phyloP scores from a whole-genome alignment of 2,888 invertebrate genomes.

The Lycia hirtaria region DNA sequence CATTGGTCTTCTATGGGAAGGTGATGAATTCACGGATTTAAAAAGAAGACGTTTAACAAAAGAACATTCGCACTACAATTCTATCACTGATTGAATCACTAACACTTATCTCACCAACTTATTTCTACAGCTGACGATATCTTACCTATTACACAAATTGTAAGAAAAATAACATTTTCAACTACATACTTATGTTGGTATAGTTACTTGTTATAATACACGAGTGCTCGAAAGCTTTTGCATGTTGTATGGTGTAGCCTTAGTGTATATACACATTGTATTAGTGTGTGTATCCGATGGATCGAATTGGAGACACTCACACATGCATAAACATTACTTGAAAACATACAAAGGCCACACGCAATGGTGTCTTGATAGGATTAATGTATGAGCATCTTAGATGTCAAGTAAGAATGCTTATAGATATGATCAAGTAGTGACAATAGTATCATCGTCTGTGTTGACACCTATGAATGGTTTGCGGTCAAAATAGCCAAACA shows the following conservation, averaged over 20 bases:
- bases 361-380: no score
- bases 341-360: no score
- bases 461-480: constrained; percentile 43
- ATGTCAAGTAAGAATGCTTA: constrained; percentile 45
- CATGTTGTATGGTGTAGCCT: no score
- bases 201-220: no score
- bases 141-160: background rate
- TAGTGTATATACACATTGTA: no score
- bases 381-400: no score
- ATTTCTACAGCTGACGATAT: background rate
- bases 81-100: constrained; percentile 63
- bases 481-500: constrained; percentile 71
- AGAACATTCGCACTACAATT: constrained; percentile 66
- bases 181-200: background rate
- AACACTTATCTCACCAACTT: constrained; percentile 41
- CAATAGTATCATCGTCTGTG: constrained; percentile 43
- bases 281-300: no score
- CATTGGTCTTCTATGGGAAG: constrained; percentile 46
- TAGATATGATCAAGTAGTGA: constrained; percentile 56
- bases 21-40: constrained; percentile 51
- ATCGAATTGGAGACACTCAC: no score
- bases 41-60: constrained; percentile 55
- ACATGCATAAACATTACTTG: no score
- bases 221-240: no score
- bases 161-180: background rate